Percentiles rank a stretch among this genome's conserved stretches.
phyloP scores from a whole-genome alignment of 2,888 invertebrate species.

The Stenchaetothrips biformis region DNA sequence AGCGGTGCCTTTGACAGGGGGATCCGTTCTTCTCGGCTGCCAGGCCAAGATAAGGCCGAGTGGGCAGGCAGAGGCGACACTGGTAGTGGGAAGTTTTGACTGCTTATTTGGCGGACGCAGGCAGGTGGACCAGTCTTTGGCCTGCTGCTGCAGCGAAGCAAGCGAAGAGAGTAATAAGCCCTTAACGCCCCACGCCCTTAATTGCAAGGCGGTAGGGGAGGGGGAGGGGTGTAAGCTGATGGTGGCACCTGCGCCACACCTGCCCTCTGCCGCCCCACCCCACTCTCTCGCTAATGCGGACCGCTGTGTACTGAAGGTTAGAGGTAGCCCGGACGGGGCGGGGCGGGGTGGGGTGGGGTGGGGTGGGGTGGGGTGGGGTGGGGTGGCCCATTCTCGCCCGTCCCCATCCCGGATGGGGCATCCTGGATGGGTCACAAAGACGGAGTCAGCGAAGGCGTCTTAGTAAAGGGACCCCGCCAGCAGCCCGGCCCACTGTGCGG shows the following conservation, averaged over 20 bases:
- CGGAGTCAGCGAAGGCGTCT: too few species aligned
- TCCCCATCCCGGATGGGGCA: too few species aligned
- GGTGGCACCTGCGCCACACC: background rate
- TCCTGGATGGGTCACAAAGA: too few species aligned
- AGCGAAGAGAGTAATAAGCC: background rate
- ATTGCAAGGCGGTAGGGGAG: background rate
- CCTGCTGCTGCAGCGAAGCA: slow-evolving; percentile 10
- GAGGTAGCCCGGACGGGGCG: background rate
- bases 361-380: background rate
- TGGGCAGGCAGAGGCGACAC: background rate
- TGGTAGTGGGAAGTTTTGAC: too few species aligned
- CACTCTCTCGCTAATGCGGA: background rate
- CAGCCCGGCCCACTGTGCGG: too few species aligned
- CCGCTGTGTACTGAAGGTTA: background rate
- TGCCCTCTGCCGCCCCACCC: background rate
- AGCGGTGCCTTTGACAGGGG: too few species aligned
- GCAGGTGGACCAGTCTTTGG: background rate
- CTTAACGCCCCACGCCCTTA: slow-evolving; percentile 8
- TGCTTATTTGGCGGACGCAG: background rate
- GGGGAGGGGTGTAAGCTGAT: background rate
- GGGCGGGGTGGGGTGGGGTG: background rate
- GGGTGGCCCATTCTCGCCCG: background rate
- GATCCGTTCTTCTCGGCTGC: too few species aligned
- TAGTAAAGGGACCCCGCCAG: too few species aligned
- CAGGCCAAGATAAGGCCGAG: background rate